These are phyloP conservation scores for Brenthis hecate DNA, from an alignment of 2,888 invertebrate genomes.

Conservation along the genomic window DNA sequence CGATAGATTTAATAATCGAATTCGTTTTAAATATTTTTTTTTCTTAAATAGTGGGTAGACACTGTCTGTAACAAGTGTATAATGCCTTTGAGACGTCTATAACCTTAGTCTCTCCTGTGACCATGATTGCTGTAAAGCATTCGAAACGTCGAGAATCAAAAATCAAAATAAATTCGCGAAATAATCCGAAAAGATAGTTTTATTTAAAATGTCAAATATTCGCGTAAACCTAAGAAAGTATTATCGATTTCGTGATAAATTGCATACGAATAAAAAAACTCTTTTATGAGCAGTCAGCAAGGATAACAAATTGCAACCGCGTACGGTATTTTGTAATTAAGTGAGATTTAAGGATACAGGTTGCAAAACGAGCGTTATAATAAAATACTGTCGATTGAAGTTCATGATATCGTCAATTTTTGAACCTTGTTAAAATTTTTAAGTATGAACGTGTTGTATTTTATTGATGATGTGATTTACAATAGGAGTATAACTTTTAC, in stretches of 20 bases:
- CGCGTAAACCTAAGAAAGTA: too few species aligned
- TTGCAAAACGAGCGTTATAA: conserved; percentile 7
- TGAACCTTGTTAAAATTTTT: conserved; percentile 7
- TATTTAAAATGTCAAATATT: too few species aligned
- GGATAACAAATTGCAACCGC: conserved; percentile 23
- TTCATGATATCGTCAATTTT: background rate
- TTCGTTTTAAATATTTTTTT: background rate
- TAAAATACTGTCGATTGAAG: conserved; percentile 3
- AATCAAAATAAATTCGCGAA: too few species aligned
- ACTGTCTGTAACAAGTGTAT: too few species aligned
- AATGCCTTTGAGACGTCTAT: too few species aligned
- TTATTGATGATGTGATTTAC: conserved; percentile 36
- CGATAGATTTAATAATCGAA: conserved; percentile 26
- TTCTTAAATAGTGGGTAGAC: too few species aligned
- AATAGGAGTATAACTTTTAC: conserved; percentile 37
- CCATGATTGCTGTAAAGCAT: too few species aligned
- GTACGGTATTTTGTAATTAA: conserved; percentile 29
- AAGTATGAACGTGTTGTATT: conserved; percentile 25
- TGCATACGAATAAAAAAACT: conserved; percentile 29
- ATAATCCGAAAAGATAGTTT: too few species aligned
- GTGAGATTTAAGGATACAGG: conserved; percentile 21
- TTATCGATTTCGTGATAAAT: conserved; percentile 24
- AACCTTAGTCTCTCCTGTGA: too few species aligned
- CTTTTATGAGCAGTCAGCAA: conserved; percentile 20
- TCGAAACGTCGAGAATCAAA: too few species aligned